Conservation (phyloP, 2,113 vertebrate genomes). For the Pycnonotus jocosus region DNA sequence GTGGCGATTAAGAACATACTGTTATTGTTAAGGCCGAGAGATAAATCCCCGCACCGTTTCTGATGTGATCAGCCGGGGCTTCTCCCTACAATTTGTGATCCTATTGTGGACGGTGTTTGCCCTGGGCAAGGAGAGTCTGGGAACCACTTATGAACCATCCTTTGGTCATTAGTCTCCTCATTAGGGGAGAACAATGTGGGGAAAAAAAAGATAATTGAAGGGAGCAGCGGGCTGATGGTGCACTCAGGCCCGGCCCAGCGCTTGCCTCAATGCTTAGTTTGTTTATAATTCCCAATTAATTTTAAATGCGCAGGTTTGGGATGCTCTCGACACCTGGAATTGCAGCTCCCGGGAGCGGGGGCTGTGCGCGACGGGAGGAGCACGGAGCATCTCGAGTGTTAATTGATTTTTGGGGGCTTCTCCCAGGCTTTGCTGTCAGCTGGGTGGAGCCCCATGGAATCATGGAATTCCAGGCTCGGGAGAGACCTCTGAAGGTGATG, state of each 20-base stretch:
- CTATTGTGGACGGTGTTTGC: conserved; percentile 75
- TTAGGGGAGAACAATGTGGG: conserved; percentile 73
- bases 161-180: conserved; percentile 78
- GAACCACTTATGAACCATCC: conserved; percentile 73
- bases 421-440: background rate
- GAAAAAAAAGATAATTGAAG: conserved; percentile 67
- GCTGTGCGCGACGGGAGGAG: background rate
- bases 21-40: conserved; percentile 59
- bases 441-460: fast-evolving
- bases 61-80: conserved; percentile 79
- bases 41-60: conserved; percentile 76
- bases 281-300: conserved; percentile 54
- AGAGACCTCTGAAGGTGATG: background rate
- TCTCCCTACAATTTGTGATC: conserved; percentile 78
- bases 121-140: conserved; percentile 76
- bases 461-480: fast-evolving
- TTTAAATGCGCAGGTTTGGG: background rate
- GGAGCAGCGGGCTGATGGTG: conserved; percentile 54
- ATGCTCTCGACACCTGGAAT: background rate
- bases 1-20: conserved; percentile 66
- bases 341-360: fast-evolving
- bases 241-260: conserved; percentile 10
- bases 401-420: fast-evolving
- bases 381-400: fast-evolving
- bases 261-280: background rate